Conservation (phyloP, 1,140 invertebrate species). For the Cotesia chilonis region DNA sequence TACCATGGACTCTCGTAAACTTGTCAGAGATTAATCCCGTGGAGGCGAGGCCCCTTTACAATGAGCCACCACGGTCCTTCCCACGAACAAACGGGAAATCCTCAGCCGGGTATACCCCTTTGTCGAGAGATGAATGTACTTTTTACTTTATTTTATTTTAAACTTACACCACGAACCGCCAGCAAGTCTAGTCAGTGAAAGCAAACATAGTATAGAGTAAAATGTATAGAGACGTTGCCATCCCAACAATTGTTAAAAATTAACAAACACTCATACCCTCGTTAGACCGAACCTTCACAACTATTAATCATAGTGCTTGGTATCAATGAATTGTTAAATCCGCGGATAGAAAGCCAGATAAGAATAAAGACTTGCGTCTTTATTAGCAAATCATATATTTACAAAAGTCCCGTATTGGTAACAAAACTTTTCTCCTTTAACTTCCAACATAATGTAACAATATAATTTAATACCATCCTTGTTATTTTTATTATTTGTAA, state of each 20-base stretch:
- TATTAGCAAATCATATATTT: too few relatives aligned
- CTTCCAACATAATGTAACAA: not conserved
- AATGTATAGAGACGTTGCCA: slow-evolving; percentile 10
- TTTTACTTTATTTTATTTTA: slow-evolving; percentile 6
- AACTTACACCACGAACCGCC: not conserved
- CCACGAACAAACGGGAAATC: slow-evolving; percentile 38
- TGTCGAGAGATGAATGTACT: slow-evolving; percentile 34
- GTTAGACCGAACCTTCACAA: not conserved
- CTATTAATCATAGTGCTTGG: slow-evolving; percentile 24
- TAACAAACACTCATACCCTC: not conserved
- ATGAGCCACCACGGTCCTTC: slow-evolving; percentile 33
- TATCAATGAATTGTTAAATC: slow-evolving; percentile 31
- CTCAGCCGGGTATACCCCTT: slow-evolving; percentile 19
- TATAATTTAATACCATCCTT: too few relatives aligned
- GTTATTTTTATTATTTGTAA: not conserved
- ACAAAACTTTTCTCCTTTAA: slow-evolving; percentile 2
- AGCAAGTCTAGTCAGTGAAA: slow-evolving; percentile 7
- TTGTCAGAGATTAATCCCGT: slow-evolving; percentile 36
- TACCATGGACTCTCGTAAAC: slow-evolving; percentile 31
- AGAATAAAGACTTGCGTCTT: not conserved
- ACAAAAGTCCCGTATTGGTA: slow-evolving; percentile 3
- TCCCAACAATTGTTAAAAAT: slow-evolving; percentile 25
- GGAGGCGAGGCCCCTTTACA: slow-evolving; percentile 33
- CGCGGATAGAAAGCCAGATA: slow-evolving; percentile 18
- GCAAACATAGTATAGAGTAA: not conserved